Evolutionary conservation across 2,113 vertebrate species (phyloP).

Genomic region (Thryonomys swinderianus): DNA sequence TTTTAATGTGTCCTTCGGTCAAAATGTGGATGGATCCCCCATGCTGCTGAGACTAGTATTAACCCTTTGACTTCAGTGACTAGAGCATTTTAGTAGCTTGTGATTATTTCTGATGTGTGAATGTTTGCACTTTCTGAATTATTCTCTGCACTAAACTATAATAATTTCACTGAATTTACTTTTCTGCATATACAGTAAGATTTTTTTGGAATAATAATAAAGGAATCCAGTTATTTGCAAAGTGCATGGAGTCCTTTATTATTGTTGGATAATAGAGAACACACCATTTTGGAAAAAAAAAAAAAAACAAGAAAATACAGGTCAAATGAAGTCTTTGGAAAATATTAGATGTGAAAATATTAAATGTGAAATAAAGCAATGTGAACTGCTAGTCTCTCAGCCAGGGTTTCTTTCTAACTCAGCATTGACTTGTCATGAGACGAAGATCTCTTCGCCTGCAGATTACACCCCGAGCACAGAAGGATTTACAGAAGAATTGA

Average conservation of each 20-base stretch:
- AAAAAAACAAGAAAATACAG: not conserved
- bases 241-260: not conserved
- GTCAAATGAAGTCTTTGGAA: conserved; percentile 1
- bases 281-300: not conserved
- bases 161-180: not conserved
- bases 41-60: not conserved
- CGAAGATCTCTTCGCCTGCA: not conserved
- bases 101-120: not conserved
- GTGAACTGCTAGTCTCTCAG: not conserved
- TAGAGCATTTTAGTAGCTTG: not conserved
- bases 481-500: not conserved
- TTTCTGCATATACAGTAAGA: not conserved
- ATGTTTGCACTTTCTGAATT: not conserved
- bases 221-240: not conserved
- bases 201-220: not conserved
- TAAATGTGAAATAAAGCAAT: not conserved
- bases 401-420: not conserved
- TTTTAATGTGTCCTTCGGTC: not conserved
- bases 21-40: not conserved
- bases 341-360: not conserved
- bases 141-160: not conserved
- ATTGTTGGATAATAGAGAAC: not conserved
- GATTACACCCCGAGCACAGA: not conserved
- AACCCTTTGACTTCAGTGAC: not conserved
- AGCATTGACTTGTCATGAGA: not conserved